Percentiles rank a stretch among this genome's conserved stretches.
These are phyloP conservation scores for Drosophila pachea DNA, from an alignment of 1,140 invertebrate genomes.

Conservation along the genomic window DNA sequence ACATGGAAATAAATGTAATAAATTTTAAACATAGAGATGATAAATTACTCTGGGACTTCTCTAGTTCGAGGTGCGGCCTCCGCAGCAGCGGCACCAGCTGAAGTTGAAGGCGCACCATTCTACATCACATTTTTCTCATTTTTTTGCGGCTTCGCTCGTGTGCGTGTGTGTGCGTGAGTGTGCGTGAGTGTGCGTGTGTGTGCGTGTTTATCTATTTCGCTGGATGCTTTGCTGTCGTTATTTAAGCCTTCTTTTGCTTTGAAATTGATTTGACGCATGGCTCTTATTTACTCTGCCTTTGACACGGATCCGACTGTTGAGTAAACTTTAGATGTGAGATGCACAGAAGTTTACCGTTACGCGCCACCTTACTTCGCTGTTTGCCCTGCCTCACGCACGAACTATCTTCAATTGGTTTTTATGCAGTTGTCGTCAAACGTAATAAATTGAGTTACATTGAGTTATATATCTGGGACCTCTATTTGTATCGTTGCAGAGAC, in stretches of 20 bases:
- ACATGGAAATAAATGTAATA: conserved; percentile 77
- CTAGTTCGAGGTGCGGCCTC: conserved; percentile 64
- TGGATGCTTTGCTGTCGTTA: conserved; percentile 60
- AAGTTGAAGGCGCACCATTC: background rate
- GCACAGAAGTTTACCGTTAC: background rate
- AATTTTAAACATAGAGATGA: conserved; percentile 77
- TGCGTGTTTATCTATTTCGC: conserved; percentile 62
- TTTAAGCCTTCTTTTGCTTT: conserved; percentile 53
- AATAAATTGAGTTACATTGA: conserved; percentile 10
- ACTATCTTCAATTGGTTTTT: conserved; percentile 3
- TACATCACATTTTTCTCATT: conserved; percentile 61
- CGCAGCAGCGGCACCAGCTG: conserved; percentile 36
- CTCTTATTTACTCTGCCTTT: conserved; percentile 39
- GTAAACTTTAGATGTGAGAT: conserved; percentile 19
- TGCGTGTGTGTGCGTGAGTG: conserved; percentile 4
- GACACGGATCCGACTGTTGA: conserved; percentile 35
- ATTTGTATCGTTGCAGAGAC: conserved; percentile 59
- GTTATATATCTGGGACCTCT: conserved; percentile 12
- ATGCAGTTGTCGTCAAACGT: conserved; percentile 11
- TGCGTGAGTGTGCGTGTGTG: background rate
- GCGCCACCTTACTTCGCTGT: no score
- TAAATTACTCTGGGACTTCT: conserved; percentile 71
- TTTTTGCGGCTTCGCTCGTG: conserved; percentile 68
- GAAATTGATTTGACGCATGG: conserved; percentile 62
- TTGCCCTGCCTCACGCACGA: no score